Percentiles rank a stretch among this genome's conserved stretches.
Conservation (phyloP, 23 tunicate species). For the Ascidia mentula region DNA sequence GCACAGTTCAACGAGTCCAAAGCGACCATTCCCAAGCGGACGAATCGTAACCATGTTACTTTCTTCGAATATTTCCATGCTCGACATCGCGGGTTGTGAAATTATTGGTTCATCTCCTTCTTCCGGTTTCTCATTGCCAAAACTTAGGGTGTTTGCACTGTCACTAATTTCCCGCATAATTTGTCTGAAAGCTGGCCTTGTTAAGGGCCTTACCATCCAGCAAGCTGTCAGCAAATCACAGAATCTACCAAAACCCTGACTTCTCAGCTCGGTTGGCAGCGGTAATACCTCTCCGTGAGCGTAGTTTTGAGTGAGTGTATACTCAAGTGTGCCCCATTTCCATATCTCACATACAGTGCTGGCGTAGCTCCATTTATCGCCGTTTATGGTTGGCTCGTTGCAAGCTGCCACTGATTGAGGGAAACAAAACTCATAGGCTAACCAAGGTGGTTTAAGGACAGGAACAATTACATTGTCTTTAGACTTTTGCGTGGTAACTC, state of each 20-base stretch:
- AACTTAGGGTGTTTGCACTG: not conserved
- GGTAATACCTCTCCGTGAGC: too few species aligned
- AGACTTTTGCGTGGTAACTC: slow-evolving; percentile 28
- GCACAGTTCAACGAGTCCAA: slow-evolving; percentile 81
- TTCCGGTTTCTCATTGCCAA: not conserved
- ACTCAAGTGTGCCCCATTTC: not conserved
- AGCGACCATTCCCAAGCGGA: slow-evolving; percentile 68
- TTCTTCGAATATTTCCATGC: not conserved
- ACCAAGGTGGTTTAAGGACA: slow-evolving; percentile 75
- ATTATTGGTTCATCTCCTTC: not conserved
- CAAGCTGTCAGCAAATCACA: slow-evolving; percentile 28
- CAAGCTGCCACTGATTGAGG: not conserved
- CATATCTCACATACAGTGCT: slow-evolving; percentile 86
- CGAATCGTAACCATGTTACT: not conserved
- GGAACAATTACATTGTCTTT: slow-evolving; percentile 16
- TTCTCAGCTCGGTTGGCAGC: slow-evolving; percentile 20
- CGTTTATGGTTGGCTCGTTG: slow-evolving; percentile 26
- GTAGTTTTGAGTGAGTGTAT: not conserved
- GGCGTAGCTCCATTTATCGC: slow-evolving; percentile 91
- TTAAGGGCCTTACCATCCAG: slow-evolving; percentile 46
- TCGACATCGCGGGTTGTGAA: not conserved
- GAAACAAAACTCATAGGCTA: slow-evolving; percentile 75
- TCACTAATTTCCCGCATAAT: slow-evolving; percentile 63
- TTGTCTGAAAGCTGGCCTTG: slow-evolving; percentile 65
- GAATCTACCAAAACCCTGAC: too few species aligned